phyloP scores from a whole-genome alignment of 2,113 vertebrate genomes.

The Sterna hirundo region DNA sequence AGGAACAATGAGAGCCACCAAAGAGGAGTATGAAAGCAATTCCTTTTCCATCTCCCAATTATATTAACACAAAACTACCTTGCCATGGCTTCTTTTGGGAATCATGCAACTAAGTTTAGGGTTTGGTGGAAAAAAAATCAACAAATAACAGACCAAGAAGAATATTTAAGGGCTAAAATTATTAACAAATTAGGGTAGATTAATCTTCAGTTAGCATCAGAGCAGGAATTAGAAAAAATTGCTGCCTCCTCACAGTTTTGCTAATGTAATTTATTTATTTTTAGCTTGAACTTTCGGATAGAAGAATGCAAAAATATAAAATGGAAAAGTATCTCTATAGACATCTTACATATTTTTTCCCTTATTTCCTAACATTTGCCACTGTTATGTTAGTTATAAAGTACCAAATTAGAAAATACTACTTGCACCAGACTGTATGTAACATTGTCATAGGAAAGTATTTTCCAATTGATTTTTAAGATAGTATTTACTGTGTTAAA shows the following conservation, averaged over 20 bases:
- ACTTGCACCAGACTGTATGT: not conserved
- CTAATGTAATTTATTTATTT: not conserved
- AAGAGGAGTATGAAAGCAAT: not conserved
- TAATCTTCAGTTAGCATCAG: not conserved
- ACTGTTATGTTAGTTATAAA: not conserved
- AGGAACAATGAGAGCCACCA: not conserved
- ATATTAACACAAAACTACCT: not conserved
- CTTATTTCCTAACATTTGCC: not conserved
- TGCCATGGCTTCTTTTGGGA: not conserved
- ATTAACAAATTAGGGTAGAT: not conserved
- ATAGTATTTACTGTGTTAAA: not conserved
- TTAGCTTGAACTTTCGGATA: not conserved
- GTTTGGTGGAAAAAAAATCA: not conserved
- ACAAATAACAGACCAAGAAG: not conserved
- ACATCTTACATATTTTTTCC: not conserved
- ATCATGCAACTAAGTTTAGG: not conserved
- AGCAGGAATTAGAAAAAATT: not conserved
- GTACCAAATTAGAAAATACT: not conserved
- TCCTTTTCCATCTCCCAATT: not conserved
- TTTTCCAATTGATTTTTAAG: not conserved
- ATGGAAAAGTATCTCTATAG: not conserved
- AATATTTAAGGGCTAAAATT: not conserved
- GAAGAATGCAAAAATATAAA: not conserved
- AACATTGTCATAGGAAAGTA: not conserved
- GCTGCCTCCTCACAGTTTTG: not conserved